Percentiles rank a stretch among this genome's conserved stretches.
phyloP scores from a whole-genome alignment of 2,113 vertebrate genomes.

The Mormyrus iriodes region DNA sequence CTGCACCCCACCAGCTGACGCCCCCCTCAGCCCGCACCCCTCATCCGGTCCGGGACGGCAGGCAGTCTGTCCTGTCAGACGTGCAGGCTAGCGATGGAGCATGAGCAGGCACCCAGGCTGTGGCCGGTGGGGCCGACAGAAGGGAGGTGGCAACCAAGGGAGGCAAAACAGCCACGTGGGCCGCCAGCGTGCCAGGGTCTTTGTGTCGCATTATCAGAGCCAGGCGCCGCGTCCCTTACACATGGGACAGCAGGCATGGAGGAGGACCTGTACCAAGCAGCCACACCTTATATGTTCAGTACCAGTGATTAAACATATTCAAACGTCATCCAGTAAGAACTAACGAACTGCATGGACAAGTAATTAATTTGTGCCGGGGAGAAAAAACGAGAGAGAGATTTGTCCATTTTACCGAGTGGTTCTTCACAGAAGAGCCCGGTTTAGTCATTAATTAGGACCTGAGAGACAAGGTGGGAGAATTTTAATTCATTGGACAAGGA shows the following conservation, averaged over 20 bases:
- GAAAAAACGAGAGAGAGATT: neutral
- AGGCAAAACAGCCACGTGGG: neutral
- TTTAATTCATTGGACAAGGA: neutral
- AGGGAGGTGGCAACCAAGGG: slow-evolving; percentile 45
- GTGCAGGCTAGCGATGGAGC: slow-evolving; percentile 52
- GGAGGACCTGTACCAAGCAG: neutral
- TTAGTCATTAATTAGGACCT: neutral
- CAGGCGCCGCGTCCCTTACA: neutral
- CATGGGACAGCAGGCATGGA: neutral
- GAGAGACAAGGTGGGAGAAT: neutral
- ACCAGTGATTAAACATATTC: neutral
- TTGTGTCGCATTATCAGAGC: neutral
- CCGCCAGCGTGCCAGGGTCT: neutral
- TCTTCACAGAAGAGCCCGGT: neutral
- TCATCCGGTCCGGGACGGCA: slow-evolving; percentile 40
- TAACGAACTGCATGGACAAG: neutral
- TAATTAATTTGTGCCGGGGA: neutral
- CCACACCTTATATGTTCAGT: neutral
- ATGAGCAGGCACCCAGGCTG: slow-evolving; percentile 61
- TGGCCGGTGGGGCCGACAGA: slow-evolving; percentile 64
- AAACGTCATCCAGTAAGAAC: neutral
- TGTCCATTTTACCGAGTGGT: neutral
- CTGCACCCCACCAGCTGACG: slow-evolving; percentile 39
- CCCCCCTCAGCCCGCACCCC: neutral
- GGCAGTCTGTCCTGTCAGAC: slow-evolving; percentile 66